These are phyloP conservation scores for Pachycephala philippinensis DNA, from an alignment of 2,113 vertebrate genomes.

Conservation along the genomic window DNA sequence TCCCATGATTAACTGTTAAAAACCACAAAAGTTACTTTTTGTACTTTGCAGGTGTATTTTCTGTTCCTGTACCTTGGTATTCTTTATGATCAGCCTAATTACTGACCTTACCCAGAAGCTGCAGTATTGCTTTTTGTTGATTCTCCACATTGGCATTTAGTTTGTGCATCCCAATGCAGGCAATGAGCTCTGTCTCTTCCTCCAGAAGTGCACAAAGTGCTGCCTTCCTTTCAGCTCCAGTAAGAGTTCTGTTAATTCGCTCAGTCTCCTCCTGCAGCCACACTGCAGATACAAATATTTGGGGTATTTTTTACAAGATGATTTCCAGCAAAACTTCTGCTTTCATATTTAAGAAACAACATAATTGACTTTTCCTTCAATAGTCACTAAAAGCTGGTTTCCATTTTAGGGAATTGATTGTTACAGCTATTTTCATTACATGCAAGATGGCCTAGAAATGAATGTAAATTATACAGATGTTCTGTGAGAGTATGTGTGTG, in stretches of 20 bases:
- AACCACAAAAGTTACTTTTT: neutral
- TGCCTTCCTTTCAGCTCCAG: constrained; percentile 84
- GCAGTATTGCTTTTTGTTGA: constrained; percentile 65
- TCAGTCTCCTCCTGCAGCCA: constrained; percentile 82
- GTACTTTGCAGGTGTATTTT: neutral
- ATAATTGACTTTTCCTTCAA: neutral
- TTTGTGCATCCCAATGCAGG: constrained; percentile 79
- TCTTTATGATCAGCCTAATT: neutral
- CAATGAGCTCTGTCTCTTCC: constrained; percentile 82
- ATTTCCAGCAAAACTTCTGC: neutral
- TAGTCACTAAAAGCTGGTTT: neutral
- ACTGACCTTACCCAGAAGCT: constrained; percentile 86
- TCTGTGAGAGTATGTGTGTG: neutral
- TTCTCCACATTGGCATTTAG: constrained; percentile 55
- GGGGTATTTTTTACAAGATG: neutral
- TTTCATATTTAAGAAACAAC: neutral
- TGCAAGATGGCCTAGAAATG: neutral
- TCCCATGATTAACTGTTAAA: neutral
- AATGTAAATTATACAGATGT: neutral
- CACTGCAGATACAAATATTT: constrained; percentile 68
- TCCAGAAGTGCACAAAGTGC: constrained; percentile 86
- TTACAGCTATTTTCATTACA: neutral
- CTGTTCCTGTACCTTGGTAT: neutral
- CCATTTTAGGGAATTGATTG: neutral
- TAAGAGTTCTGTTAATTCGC: constrained; percentile 70